These are phyloP conservation scores for Prorops nasuta DNA, from an alignment of 1,140 invertebrate species.

Conservation along the genomic window DNA sequence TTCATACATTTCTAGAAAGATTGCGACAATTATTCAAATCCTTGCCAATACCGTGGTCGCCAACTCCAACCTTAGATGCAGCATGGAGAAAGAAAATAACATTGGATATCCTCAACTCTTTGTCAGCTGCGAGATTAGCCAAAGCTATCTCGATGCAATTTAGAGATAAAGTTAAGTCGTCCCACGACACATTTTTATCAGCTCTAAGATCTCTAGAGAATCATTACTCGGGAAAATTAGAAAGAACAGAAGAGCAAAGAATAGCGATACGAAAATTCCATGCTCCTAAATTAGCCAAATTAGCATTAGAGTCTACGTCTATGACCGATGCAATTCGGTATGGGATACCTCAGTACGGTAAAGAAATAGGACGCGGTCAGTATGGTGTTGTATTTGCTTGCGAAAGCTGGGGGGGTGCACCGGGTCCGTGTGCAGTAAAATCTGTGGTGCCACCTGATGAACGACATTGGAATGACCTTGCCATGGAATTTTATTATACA, in stretches of 20 bases:
- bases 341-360: constrained; percentile 75
- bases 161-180: constrained; percentile 64
- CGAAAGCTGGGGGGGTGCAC: constrained; percentile 73
- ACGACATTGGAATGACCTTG: constrained; percentile 87
- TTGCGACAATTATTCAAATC: constrained; percentile 70
- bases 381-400: constrained; percentile 91
- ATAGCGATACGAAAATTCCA: constrained; percentile 75
- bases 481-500: constrained; percentile 89
- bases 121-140: constrained; percentile 71
- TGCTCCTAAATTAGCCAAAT: constrained; percentile 76
- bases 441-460: constrained; percentile 88
- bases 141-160: constrained; percentile 77
- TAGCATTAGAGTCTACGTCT: constrained; percentile 84
- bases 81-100: constrained; percentile 76
- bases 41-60: constrained; percentile 64
- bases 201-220: constrained; percentile 70
- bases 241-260: constrained; percentile 80
- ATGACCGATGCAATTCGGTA: constrained; percentile 74
- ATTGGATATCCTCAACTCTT: constrained; percentile 69
- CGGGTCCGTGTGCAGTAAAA: constrained; percentile 80
- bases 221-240: constrained; percentile 70
- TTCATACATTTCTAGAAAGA: constrained; percentile 74
- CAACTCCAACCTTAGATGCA: constrained; percentile 63
- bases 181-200: constrained; percentile 69
- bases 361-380: constrained; percentile 86